A percentile compares a stretch with the other conserved stretches of the same genome.
These are phyloP conservation scores for Clarias macrocephalus DNA, from an alignment of 2,113 vertebrate species.

Conservation along the genomic window DNA sequence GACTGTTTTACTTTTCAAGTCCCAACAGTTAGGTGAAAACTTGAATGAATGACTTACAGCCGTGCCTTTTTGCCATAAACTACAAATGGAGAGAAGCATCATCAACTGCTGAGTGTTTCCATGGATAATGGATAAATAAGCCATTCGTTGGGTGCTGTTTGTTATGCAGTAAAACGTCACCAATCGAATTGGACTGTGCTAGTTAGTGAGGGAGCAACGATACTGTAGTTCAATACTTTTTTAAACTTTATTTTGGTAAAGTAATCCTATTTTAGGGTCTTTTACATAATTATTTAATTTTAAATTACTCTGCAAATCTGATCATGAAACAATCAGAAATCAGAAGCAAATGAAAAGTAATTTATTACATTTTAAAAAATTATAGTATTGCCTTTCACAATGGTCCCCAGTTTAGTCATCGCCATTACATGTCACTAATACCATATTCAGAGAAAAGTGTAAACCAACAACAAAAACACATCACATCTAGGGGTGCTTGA, in stretches of 20 bases:
- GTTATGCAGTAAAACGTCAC: neutral
- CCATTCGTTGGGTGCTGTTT: neutral
- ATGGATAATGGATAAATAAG: neutral
- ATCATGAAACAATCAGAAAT: too few species aligned
- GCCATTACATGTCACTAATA: neutral
- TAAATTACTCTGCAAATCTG: neutral
- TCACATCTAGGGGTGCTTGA: neutral
- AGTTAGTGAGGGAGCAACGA: neutral
- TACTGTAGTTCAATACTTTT: neutral
- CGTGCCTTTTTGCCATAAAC: neutral
- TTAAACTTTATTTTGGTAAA: neutral
- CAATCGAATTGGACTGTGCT: neutral
- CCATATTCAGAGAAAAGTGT: too few species aligned
- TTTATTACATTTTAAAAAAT: too few species aligned
- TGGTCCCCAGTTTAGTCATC: neutral
- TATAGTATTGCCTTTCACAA: neutral
- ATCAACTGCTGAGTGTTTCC: neutral
- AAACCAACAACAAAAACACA: neutral
- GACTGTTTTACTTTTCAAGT: conserved; percentile 34
- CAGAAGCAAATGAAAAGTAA: neutral
- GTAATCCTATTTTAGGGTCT: neutral
- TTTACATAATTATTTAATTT: neutral
- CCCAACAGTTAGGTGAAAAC: conserved; percentile 20
- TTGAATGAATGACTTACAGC: neutral
- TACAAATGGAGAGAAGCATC: neutral